phyloP scores from a whole-genome alignment of 2,113 vertebrate species.

The Platysternon megacephalum region DNA sequence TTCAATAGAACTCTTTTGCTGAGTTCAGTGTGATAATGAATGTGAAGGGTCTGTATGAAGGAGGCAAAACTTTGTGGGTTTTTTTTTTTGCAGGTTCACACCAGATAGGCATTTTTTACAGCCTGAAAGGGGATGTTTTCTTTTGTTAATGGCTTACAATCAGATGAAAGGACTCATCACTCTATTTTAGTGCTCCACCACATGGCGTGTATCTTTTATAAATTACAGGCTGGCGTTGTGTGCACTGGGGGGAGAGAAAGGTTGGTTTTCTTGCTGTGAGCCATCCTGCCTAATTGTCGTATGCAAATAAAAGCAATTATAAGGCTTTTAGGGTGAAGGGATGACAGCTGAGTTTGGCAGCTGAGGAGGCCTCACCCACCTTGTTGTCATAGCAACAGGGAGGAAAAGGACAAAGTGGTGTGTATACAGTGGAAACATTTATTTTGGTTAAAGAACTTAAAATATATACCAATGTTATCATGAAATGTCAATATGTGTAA shows the following conservation, averaged over 20 bases:
- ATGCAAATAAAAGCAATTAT: slow-evolving; percentile 99
- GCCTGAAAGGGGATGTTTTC: slow-evolving; percentile 88
- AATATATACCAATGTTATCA: slow-evolving; percentile 77
- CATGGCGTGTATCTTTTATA: slow-evolving; percentile 90
- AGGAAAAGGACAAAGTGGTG: slow-evolving; percentile 88
- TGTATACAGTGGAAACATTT: slow-evolving; percentile 81
- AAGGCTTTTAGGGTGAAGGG: slow-evolving; percentile 99
- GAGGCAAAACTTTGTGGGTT: slow-evolving; percentile 69
- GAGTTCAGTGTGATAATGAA: slow-evolving; percentile 78
- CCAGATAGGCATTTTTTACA: slow-evolving; percentile 87
- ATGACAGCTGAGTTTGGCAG: slow-evolving; percentile 99
- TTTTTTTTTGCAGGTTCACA: slow-evolving; percentile 79
- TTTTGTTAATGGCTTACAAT: slow-evolving; percentile 91
- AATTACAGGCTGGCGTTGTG: slow-evolving; percentile 89
- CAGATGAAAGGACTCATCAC: slow-evolving; percentile 88
- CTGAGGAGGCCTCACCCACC: slow-evolving; percentile 96
- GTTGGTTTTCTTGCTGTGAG: slow-evolving; percentile 98
- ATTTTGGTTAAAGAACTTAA: slow-evolving; percentile 84
- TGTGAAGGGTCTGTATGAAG: slow-evolving; percentile 67
- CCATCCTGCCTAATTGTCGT: slow-evolving; percentile 99
- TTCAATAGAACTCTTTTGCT: slow-evolving; percentile 68
- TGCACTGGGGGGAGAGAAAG: slow-evolving; percentile 92
- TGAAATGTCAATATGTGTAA: slow-evolving; percentile 77
- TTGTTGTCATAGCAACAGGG: slow-evolving; percentile 98
- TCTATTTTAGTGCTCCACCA: slow-evolving; percentile 87